A percentile compares a stretch with the other conserved stretches of the same genome.
phyloP scores from a whole-genome alignment of 2,888 invertebrate genomes.

The Luffia ferchaultella region DNA sequence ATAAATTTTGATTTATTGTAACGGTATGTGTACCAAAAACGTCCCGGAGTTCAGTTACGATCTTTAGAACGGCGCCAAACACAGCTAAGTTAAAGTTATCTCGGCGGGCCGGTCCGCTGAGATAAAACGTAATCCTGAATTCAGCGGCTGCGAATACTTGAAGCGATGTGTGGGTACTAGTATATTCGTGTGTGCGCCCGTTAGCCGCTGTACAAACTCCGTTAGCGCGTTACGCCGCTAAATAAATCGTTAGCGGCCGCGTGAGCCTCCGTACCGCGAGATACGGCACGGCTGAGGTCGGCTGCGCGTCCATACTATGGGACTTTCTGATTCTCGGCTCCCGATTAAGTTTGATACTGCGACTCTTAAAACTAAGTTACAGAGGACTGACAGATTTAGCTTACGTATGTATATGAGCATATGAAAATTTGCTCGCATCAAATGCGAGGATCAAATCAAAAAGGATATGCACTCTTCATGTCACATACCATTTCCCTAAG shows the following conservation, averaged over 20 bases:
- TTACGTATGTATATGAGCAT: conserved; percentile 3
- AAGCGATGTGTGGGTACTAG: too few species aligned
- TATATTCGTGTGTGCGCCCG: conserved; percentile 18
- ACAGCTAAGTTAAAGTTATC: neutral
- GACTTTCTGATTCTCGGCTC: conserved; percentile 1
- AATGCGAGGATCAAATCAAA: too few species aligned
- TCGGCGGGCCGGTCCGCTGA: neutral
- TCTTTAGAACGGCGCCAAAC: neutral
- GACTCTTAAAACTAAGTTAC: neutral
- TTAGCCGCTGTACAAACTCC: conserved; percentile 54
- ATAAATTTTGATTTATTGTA: neutral
- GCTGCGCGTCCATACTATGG: too few species aligned
- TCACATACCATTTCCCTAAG: too few species aligned
- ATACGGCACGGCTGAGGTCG: conserved; percentile 43
- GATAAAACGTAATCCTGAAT: neutral
- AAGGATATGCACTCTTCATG: too few species aligned
- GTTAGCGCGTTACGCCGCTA: conserved; percentile 54
- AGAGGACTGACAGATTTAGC: conserved; percentile 1
- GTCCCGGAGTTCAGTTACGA: neutral
- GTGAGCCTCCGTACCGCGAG: conserved; percentile 32
- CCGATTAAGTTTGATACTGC: neutral
- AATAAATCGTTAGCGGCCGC: conserved; percentile 59
- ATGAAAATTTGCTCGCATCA: too few species aligned
- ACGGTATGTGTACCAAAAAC: neutral
- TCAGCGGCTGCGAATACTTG: conserved; percentile 24